A percentile compares a stretch with the other conserved stretches of the same genome.
Conservation (phyloP, 2,797 vertebrate genomes). For the Sebastiscus tertius region DNA sequence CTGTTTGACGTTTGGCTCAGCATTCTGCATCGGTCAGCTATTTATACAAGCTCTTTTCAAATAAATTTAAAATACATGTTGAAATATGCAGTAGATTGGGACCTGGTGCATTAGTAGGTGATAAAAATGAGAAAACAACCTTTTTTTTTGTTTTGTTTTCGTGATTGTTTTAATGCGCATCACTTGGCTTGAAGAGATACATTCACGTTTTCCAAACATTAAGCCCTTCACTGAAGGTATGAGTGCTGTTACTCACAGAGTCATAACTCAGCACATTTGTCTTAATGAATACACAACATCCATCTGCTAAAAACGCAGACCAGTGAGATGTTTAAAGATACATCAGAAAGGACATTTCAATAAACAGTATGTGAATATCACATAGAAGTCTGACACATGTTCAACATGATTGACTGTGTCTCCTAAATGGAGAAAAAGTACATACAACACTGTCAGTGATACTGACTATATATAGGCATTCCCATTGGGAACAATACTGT, state of each 20-base stretch:
- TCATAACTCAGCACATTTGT: conserved; percentile 49
- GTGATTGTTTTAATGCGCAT: conserved; percentile 80
- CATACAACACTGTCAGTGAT: background rate
- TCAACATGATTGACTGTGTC: conserved; percentile 31
- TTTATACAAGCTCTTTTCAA: background rate
- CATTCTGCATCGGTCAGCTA: background rate
- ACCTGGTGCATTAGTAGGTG: background rate
- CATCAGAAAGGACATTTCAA: conserved; percentile 6
- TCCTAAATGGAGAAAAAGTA: conserved; percentile 23
- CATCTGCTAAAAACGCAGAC: conserved; percentile 59
- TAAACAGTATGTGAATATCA: conserved; percentile 35
- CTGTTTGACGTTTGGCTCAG: no score
- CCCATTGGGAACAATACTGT: conserved; percentile 24
- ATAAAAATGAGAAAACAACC: background rate
- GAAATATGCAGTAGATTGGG: background rate
- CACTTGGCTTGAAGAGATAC: conserved; percentile 77
- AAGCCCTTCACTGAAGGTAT: conserved; percentile 66
- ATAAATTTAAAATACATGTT: background rate
- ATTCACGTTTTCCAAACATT: conserved; percentile 62
- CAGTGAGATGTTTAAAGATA: background rate
- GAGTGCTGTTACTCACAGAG: conserved; percentile 65
- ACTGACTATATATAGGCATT: conserved; percentile 3
- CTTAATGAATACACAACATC: conserved; percentile 3
- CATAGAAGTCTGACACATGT: conserved; percentile 38
- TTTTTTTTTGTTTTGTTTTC: conserved; percentile 50